Percentiles rank a stretch among this genome's conserved stretches.
phyloP scores from a whole-genome alignment of 2,888 invertebrate species.

The Heliothis peltigera region DNA sequence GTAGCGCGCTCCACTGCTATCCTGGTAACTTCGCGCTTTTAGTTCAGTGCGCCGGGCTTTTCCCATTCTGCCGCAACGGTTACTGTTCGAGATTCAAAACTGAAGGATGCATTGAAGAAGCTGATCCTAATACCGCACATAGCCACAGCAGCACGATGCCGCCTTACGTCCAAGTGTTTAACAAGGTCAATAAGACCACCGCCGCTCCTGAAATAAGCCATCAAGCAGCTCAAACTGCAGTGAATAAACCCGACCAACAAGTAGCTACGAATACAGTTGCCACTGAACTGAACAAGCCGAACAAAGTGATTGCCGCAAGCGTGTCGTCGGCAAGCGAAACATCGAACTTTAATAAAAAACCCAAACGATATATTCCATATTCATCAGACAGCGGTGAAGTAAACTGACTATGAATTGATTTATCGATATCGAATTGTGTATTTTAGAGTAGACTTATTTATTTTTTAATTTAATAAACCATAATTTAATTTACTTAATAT shows the following conservation, averaged over 20 bases:
- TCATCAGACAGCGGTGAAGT: not conserved
- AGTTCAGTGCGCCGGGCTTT: constrained; percentile 67
- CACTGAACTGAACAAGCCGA: constrained; percentile 13
- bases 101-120: constrained; percentile 60
- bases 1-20: constrained; percentile 69
- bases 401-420: constrained; percentile 8
- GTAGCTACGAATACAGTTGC: constrained; percentile 16
- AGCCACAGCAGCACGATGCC: constrained; percentile 34
- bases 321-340: constrained; percentile 3
- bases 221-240: constrained; percentile 8
- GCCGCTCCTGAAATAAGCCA: not conserved
- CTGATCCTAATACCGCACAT: constrained; percentile 18
- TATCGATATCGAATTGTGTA: not conserved
- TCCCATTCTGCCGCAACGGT: constrained; percentile 69
- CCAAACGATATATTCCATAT: not conserved
- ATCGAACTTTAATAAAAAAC: constrained; percentile 16
- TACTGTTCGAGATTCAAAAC: constrained; percentile 67
- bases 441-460: constrained; percentile 4
- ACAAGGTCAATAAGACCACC: constrained; percentile 31
- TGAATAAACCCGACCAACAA: constrained; percentile 20
- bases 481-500: not conserved
- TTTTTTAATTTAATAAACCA: not conserved
- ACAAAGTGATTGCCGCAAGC: constrained; percentile 10
- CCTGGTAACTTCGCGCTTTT: constrained; percentile 66
- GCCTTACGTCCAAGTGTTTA: constrained; percentile 27